phyloP scores from a whole-genome alignment of 1,140 invertebrate genomes.

The Sarcophaga bullata region DNA sequence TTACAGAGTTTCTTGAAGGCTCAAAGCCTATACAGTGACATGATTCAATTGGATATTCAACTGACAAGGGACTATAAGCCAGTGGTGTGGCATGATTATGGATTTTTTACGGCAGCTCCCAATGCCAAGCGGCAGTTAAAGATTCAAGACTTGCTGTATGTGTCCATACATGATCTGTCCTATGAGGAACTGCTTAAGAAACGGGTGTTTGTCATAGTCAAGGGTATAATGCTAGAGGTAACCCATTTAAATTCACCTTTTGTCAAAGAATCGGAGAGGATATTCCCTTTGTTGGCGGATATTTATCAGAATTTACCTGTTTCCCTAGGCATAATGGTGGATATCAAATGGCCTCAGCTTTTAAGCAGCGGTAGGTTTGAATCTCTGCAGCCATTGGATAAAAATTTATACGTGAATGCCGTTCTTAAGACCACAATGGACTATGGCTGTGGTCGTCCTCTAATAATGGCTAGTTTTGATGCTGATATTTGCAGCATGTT shows the following conservation, averaged over 20 bases:
- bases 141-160: conserved; percentile 80
- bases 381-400: conserved; percentile 85
- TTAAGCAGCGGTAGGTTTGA: conserved; percentile 85
- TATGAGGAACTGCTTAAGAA: conserved; percentile 85
- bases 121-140: conserved; percentile 73
- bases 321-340: conserved; percentile 90
- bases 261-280: conserved; percentile 78
- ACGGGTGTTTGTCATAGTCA: conserved; percentile 65
- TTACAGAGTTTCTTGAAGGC: conserved; percentile 89
- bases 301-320: conserved; percentile 80
- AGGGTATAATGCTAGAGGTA: conserved; percentile 53
- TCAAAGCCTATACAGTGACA: conserved; percentile 85
- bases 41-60: conserved; percentile 96
- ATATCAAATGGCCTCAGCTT: conserved; percentile 95
- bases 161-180: conserved; percentile 90
- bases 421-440: conserved; percentile 79
- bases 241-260: conserved; percentile 52
- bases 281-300: conserved; percentile 87
- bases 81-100: conserved; percentile 94
- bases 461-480: conserved; percentile 94
- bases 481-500: conserved; percentile 93
- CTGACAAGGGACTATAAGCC: conserved; percentile 92
- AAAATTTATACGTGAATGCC: conserved; percentile 87
- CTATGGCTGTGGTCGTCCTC: conserved; percentile 78
- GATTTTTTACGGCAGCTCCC: conserved; percentile 85